phyloP scores from a whole-genome alignment of 2,888 invertebrate genomes.

The Rhabditoides inermis region DNA sequence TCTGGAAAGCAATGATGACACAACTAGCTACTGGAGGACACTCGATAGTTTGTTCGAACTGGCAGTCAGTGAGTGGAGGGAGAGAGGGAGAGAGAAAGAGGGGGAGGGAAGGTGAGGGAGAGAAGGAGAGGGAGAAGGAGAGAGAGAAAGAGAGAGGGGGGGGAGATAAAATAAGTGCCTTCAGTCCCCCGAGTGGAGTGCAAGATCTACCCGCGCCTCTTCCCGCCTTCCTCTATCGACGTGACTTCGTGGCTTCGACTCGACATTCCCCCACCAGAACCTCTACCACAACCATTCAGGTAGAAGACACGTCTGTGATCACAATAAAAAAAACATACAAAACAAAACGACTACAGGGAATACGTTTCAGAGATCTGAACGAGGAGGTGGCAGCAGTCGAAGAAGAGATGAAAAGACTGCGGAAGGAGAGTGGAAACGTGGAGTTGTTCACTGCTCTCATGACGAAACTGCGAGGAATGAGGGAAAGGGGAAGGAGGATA shows the following conservation, averaged over 20 bases:
- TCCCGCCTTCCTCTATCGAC: constrained; percentile 23
- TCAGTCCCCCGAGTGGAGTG: constrained; percentile 28
- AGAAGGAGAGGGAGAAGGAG: too few relatives aligned
- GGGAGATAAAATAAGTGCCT: too few relatives aligned
- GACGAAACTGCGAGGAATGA: too few relatives aligned
- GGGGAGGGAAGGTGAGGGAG: too few relatives aligned
- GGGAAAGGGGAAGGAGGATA: background rate
- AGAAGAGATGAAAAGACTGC: background rate
- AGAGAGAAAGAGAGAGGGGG: too few relatives aligned
- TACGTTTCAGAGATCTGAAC: constrained; percentile 3
- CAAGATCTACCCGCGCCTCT: constrained; percentile 27
- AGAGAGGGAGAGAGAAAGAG: too few relatives aligned
- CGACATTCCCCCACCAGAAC: constrained; percentile 12
- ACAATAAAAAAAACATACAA: background rate
- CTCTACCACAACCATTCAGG: constrained; percentile 14
- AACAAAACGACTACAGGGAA: background rate
- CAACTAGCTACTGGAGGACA: too few relatives aligned
- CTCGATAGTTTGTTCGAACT: too few relatives aligned
- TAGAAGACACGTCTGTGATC: background rate
- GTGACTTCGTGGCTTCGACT: constrained; percentile 18
- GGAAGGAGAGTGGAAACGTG: too few relatives aligned
- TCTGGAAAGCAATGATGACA: too few relatives aligned
- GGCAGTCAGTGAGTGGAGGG: too few relatives aligned
- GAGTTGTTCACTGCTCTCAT: too few relatives aligned
- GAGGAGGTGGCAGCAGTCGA: background rate